Percentiles rank a stretch among this genome's conserved stretches.
phyloP scores from a whole-genome alignment of 1,140 invertebrate species.

The Drosophila obscura region DNA sequence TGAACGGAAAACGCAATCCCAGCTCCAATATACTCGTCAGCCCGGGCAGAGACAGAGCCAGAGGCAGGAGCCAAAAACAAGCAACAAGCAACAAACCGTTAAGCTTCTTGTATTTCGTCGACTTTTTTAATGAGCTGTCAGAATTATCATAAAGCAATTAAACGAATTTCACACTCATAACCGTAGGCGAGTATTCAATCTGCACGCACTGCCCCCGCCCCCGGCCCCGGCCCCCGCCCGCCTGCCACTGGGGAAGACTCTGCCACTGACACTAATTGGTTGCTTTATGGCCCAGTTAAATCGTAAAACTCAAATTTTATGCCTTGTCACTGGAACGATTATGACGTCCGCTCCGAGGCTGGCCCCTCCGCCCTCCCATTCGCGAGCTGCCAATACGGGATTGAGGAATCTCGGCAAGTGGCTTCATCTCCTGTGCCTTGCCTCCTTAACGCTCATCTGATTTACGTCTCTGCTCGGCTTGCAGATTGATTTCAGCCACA shows the following conservation, averaged over 20 bases:
- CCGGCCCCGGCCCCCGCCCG: too few species aligned
- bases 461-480: constrained; percentile 71
- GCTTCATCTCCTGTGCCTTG: constrained; percentile 41
- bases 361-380: constrained; percentile 3
- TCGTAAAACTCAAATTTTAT: constrained; percentile 83
- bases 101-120: constrained; percentile 27
- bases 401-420: constrained; percentile 50
- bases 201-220: constrained; percentile 30
- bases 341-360: constrained; percentile 66
- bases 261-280: constrained; percentile 81
- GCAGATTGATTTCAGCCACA: constrained; percentile 74
- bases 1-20: constrained; percentile 60
- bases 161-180: constrained; percentile 68
- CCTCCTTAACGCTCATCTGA: constrained; percentile 49
- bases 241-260: constrained; percentile 31
- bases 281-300: constrained; percentile 80
- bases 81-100: constrained; percentile 8
- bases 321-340: constrained; percentile 82
- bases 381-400: constrained; percentile 20
- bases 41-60: constrained; percentile 18
- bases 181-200: constrained; percentile 53
- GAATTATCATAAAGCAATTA: constrained; percentile 82
- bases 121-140: constrained; percentile 75
- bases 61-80: constrained; percentile 25
- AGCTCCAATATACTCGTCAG: background rate